phyloP scores from a whole-genome alignment of 2,113 vertebrate genomes.

The Hippocampus mohnikei region DNA sequence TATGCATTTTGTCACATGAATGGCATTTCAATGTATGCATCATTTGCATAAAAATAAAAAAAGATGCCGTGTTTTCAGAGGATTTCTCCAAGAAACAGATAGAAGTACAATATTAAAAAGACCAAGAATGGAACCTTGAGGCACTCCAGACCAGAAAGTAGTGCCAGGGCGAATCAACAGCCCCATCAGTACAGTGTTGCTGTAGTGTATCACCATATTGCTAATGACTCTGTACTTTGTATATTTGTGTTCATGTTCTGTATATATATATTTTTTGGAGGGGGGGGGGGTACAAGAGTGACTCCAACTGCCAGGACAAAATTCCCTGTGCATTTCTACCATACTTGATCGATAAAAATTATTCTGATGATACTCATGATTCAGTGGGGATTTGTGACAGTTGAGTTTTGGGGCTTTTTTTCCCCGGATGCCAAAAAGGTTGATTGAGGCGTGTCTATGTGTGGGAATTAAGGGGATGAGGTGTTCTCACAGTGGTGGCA shows the following conservation, averaged over 20 bases:
- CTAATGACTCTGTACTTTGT: not conserved
- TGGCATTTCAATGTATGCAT: no score
- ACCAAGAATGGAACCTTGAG: not conserved
- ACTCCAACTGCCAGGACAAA: not conserved
- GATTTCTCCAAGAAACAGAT: no score
- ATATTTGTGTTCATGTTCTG: not conserved
- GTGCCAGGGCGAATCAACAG: not conserved
- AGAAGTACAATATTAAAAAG: not conserved
- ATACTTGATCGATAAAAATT: not conserved
- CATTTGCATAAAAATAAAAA: no score
- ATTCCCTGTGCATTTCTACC: not conserved
- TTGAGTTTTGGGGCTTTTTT: not conserved
- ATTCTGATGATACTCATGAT: not conserved
- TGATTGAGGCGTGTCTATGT: constrained; percentile 43
- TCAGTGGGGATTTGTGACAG: not conserved
- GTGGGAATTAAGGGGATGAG: constrained; percentile 72
- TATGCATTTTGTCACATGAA: no score
- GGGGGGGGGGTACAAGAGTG: not conserved
- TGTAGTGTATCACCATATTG: not conserved
- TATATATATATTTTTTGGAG: not conserved
- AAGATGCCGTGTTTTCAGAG: no score
- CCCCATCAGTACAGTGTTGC: not conserved
- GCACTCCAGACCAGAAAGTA: not conserved
- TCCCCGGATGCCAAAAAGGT: not conserved
- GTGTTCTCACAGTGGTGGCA: constrained; percentile 71